phyloP scores from a whole-genome alignment of 2,797 vertebrate species.

The Moxostoma hubbsi region DNA sequence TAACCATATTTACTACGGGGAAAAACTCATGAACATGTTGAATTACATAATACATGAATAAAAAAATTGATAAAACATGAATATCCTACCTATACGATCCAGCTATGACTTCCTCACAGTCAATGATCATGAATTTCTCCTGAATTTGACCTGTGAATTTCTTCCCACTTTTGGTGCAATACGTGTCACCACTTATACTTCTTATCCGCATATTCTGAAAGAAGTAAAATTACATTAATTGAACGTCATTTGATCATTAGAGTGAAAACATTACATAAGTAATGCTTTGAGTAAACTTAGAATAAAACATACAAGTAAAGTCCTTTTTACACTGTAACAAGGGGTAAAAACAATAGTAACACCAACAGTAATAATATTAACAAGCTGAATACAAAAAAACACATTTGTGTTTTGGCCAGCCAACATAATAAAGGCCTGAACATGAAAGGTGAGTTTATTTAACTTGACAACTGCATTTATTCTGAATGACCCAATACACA shows the following conservation, averaged over 20 bases:
- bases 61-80: background rate
- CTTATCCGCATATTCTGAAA: conserved; percentile 90
- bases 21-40: background rate
- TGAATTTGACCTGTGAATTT: conserved; percentile 91
- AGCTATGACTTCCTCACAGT: conserved; percentile 93
- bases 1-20: too few relatives aligned
- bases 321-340: background rate
- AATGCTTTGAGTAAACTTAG: background rate
- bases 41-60: background rate
- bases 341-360: background rate
- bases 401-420: too few relatives aligned
- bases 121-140: conserved; percentile 94
- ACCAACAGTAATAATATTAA: background rate
- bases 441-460: too few relatives aligned
- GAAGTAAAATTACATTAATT: conserved; percentile 2
- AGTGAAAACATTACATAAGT: background rate
- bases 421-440: too few relatives aligned
- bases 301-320: background rate
- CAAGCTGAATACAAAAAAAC: background rate
- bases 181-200: conserved; percentile 88
- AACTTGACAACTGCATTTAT: too few relatives aligned
- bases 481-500: too few relatives aligned
- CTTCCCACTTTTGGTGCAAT: conserved; percentile 96
- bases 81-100: conserved; percentile 90
- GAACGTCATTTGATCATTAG: background rate